Conservation (phyloP, 2,797 vertebrate genomes). For the Sebastes oblongus region DNA sequence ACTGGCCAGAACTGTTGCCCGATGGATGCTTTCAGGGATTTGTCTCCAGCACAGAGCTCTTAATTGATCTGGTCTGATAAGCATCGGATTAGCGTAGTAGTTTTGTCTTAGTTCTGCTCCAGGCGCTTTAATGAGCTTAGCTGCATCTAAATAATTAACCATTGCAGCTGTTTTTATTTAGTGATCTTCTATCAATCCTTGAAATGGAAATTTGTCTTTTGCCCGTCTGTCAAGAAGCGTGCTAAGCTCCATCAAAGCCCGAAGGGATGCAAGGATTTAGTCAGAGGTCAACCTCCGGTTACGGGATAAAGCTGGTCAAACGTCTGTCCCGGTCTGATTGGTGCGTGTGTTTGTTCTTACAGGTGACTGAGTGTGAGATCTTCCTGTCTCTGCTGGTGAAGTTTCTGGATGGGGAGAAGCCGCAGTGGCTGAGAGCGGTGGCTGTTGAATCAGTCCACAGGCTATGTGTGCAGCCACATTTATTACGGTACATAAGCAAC, state of each 20-base stretch:
- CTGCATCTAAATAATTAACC: constrained; percentile 20
- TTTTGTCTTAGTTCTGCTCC: constrained; percentile 59
- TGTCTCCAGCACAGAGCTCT: constrained; percentile 17
- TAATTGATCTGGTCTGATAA: constrained; percentile 55
- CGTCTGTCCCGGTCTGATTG: not conserved
- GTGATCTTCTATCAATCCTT: constrained; percentile 4
- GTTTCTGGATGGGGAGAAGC: constrained; percentile 98
- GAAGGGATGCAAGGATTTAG: constrained; percentile 6
- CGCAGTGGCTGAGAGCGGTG: constrained; percentile 97
- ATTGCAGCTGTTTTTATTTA: constrained; percentile 43
- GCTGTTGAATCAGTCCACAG: constrained; percentile 97
- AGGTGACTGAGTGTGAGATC: constrained; percentile 99
- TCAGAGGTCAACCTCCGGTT: not conserved
- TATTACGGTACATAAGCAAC: constrained; percentile 86
- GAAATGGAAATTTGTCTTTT: constrained; percentile 7
- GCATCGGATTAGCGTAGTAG: constrained; percentile 38
- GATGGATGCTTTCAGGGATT: constrained; percentile 29
- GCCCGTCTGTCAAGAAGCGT: not conserved
- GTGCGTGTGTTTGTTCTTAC: constrained; percentile 49
- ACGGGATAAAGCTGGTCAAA: not conserved
- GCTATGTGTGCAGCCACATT: constrained; percentile 96
- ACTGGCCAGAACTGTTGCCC: not conserved
- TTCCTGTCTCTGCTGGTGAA: constrained; percentile 98
- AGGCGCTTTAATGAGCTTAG: constrained; percentile 48
- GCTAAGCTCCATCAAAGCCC: not conserved